Evolutionary conservation across 2,888 invertebrate species (phyloP), one percentile per base, ranked within the genome.

Genomic region (Phengaris arion): DNA sequence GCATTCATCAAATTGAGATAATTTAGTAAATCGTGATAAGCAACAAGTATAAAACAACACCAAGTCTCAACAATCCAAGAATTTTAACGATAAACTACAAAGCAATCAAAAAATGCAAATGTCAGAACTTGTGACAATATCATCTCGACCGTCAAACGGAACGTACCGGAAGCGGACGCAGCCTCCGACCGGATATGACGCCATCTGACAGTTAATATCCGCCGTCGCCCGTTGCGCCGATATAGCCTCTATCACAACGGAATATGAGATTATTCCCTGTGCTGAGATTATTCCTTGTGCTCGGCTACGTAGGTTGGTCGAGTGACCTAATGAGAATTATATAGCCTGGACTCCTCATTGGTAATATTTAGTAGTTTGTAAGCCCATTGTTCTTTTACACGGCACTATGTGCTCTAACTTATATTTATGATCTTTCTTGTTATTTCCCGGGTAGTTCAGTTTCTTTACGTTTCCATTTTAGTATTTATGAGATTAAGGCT

Each of bases 141-240:
- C 51, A 45, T 75, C 75, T 73, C 69, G 69, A 74, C 74, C 59
- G 57, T 48, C 72, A 68, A 74, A 76, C 74, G 74, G 73, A 75
- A 75, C 78, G 75, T 59, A 72, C 79, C 83, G 86, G 87, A 87
- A 83, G 78, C 86, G 88, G 89, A 88, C 85, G 87, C 87, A 87
- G 88, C 88, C 86, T 82, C 85, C 82, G 83, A 75, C 84, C 87
- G 89, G 89, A 89, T 87, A 89, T 89, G 89, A 89, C 86, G 86
- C 85, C 83, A 83, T 79, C 70, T 86, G 87, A 80, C 82, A 80
- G 81, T 80, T 88, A 86, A 88, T 89, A 89, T 89, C 88, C 89
- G 79, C 76, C 76, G 70, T 68, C 76, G 74, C 77, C 52, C 70
- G 59, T 55, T 68, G 46, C 51, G 55, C 57, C 48, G 64, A 35